phyloP scores from a whole-genome alignment of 2,888 invertebrate species.

The Drosophila diplacantha region DNA sequence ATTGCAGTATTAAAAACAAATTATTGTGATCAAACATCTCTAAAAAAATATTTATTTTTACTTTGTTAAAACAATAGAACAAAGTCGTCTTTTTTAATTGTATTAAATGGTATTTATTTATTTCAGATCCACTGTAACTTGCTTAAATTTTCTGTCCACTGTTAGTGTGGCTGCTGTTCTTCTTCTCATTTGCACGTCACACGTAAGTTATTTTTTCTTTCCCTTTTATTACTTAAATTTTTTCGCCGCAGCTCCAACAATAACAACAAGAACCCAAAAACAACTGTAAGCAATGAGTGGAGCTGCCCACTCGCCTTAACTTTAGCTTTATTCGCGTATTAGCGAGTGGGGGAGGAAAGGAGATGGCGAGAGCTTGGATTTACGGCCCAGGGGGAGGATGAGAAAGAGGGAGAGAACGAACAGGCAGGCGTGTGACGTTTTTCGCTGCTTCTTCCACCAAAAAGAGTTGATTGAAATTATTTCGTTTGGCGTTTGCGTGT shows the following conservation, averaged over 20 bases:
- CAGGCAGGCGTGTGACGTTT: slow-evolving; percentile 61
- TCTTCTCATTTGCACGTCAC: slow-evolving; percentile 70
- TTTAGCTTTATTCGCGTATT: slow-evolving; percentile 43
- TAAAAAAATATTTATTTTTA: not conserved
- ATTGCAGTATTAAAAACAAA: not conserved
- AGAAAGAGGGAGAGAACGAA: slow-evolving; percentile 13
- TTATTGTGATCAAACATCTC: not conserved
- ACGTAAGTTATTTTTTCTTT: slow-evolving; percentile 43
- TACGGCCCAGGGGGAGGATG: not conserved
- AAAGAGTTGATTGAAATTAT: slow-evolving; percentile 74
- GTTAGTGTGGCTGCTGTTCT: slow-evolving; percentile 39
- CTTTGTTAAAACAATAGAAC: not conserved
- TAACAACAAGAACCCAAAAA: slow-evolving; percentile 20
- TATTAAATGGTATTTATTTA: not conserved
- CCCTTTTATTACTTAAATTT: slow-evolving; percentile 63
- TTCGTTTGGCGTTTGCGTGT: slow-evolving; percentile 42
- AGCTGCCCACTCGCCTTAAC: slow-evolving; percentile 40
- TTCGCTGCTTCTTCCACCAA: slow-evolving; percentile 39
- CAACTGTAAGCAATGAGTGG: slow-evolving; percentile 49
- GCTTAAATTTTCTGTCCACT: slow-evolving; percentile 46
- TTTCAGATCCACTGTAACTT: slow-evolving; percentile 38
- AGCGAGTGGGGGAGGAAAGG: slow-evolving; percentile 36
- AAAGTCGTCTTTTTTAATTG: too few relatives aligned
- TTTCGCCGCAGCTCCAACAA: slow-evolving; percentile 47
- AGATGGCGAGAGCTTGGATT: slow-evolving; percentile 12